Evolutionary conservation across 2,797 vertebrate species (phyloP).

Genomic region (Danionella dracula): DNA sequence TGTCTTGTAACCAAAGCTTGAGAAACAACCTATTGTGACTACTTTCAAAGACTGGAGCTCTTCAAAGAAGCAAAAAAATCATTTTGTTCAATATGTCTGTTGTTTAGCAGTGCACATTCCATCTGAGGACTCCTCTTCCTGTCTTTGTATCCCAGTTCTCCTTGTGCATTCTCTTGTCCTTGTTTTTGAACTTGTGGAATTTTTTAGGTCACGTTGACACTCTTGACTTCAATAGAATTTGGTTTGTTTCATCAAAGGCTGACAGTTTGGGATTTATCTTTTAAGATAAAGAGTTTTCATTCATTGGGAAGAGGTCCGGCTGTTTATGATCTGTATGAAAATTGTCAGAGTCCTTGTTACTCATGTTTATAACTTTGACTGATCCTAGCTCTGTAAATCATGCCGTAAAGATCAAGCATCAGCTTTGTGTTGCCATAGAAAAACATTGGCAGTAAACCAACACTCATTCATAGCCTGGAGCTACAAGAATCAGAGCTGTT

Average conservation of each 20-base stretch:
- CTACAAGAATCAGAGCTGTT: constrained; percentile 44
- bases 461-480: constrained; percentile 44
- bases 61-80: not conserved
- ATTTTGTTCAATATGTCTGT: not conserved
- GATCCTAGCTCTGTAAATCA: constrained; percentile 3
- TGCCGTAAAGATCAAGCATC: not conserved
- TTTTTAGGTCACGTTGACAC: constrained; percentile 24
- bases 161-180: constrained; percentile 18
- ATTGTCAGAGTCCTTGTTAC: constrained; percentile 7
- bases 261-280: constrained; percentile 42
- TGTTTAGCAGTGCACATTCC: not conserved
- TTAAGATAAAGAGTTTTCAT: constrained; percentile 33
- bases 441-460: constrained; percentile 34
- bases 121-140: constrained; percentile 16
- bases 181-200: constrained; percentile 37
- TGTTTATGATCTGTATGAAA: constrained; percentile 1
- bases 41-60: constrained; percentile 7
- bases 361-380: not conserved
- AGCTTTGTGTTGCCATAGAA: constrained; percentile 1
- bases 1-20: not conserved
- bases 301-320: constrained; percentile 30
- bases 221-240: constrained; percentile 5
- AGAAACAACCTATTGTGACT: not conserved
- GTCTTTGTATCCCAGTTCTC: constrained; percentile 27
- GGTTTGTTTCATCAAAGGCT: constrained; percentile 24